Percentiles rank a stretch among this genome's conserved stretches.
Evolutionary conservation across 2,113 vertebrate species (phyloP).

Genomic region (Mormoops blainvillei): DNA sequence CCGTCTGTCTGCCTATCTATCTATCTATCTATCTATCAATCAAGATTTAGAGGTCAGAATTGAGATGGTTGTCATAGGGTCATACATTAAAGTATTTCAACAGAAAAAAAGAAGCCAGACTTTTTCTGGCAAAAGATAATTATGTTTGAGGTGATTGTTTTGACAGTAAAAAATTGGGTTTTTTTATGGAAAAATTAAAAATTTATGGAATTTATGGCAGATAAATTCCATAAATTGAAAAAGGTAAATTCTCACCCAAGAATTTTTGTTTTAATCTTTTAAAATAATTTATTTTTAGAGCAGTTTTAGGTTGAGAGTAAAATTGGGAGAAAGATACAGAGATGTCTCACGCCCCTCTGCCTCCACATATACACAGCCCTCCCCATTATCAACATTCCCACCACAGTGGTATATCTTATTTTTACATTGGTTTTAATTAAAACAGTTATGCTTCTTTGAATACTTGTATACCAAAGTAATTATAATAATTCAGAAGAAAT

Average conservation of each 20-base stretch:
- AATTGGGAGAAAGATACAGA: too few relatives aligned
- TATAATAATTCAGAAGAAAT: background rate
- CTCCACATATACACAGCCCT: too few relatives aligned
- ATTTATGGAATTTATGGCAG: too few relatives aligned
- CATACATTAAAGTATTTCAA: background rate
- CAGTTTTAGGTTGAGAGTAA: background rate
- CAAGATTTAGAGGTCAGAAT: background rate
- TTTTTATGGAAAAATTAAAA: too few relatives aligned
- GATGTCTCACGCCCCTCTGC: too few relatives aligned
- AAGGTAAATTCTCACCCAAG: background rate
- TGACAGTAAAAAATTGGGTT: background rate
- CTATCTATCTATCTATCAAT: too few relatives aligned
- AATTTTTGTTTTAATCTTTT: background rate
- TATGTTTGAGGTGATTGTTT: background rate
- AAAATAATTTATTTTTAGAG: background rate
- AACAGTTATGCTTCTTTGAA: background rate
- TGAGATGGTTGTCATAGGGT: background rate
- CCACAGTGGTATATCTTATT: too few relatives aligned
- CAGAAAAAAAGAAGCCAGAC: background rate
- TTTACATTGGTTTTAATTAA: too few relatives aligned
- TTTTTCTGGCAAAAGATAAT: background rate
- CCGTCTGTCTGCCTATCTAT: too few relatives aligned
- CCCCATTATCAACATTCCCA: too few relatives aligned
- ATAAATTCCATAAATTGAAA: background rate
- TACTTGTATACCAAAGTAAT: background rate